Evolutionary conservation across 2,797 vertebrate species (phyloP).

Genomic region (Paguma larvata): DNA sequence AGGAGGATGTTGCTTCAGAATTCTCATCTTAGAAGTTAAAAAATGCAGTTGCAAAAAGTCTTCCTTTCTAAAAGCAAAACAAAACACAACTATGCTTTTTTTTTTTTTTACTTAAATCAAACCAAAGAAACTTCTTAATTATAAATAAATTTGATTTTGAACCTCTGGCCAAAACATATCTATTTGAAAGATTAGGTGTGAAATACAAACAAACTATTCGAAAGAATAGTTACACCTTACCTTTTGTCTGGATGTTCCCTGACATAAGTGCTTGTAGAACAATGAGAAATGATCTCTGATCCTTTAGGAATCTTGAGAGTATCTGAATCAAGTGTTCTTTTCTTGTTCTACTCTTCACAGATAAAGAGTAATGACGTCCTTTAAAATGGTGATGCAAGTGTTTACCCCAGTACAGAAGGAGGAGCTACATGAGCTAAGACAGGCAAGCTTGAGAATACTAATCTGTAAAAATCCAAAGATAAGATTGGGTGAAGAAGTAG

Average conservation of each 20-base stretch:
- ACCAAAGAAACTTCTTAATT: conserved; percentile 51
- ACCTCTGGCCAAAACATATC: conserved; percentile 11
- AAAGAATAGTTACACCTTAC: conserved; percentile 58
- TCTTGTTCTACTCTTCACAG: conserved; percentile 70
- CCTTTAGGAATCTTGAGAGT: conserved; percentile 47
- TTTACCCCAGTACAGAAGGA: conserved; percentile 58
- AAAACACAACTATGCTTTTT: too few relatives aligned
- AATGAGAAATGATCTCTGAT: conserved; percentile 38
- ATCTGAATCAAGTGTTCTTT: conserved; percentile 58
- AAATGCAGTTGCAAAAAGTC: background rate
- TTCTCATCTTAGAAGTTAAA: conserved; percentile 40
- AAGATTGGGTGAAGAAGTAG: conserved; percentile 35
- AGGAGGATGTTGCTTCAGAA: conserved; percentile 42
- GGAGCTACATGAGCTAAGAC: conserved; percentile 54
- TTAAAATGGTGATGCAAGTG: conserved; percentile 48
- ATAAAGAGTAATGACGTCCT: conserved; percentile 64
- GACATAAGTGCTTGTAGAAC: background rate
- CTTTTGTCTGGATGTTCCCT: conserved; percentile 68
- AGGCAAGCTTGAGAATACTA: conserved; percentile 49
- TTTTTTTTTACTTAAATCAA: conserved; percentile 50
- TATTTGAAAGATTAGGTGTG: conserved; percentile 34
- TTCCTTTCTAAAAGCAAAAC: background rate
- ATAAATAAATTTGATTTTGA: conserved; percentile 49
- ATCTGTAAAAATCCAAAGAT: conserved; percentile 53
- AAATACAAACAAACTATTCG: conserved; percentile 33